Conservation (phyloP, 2,797 vertebrate genomes). For the Melanotaenia nigrans region DNA sequence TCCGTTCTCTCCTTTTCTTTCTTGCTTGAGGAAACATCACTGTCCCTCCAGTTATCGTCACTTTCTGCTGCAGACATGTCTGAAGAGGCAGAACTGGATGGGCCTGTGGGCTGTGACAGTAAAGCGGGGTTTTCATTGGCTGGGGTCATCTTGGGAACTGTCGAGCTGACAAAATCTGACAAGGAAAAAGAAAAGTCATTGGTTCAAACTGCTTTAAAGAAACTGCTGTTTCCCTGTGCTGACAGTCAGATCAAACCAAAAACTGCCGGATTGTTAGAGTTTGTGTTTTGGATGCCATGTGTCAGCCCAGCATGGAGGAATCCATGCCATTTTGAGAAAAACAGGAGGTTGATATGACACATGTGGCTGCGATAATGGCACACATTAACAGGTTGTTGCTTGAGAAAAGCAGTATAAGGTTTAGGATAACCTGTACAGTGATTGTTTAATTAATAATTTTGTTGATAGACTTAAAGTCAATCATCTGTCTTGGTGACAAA, state of each 20-base stretch:
- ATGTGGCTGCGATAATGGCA: background rate
- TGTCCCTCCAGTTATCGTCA: slow-evolving; percentile 2
- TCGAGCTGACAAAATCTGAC: slow-evolving; percentile 20
- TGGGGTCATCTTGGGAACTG: background rate
- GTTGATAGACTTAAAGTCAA: background rate
- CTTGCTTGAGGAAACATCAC: background rate
- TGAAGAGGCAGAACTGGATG: slow-evolving; percentile 7
- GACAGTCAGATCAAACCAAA: background rate
- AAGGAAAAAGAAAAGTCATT: background rate
- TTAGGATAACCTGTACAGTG: background rate
- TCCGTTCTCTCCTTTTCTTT: background rate
- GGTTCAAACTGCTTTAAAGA: background rate
- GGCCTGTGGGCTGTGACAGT: background rate
- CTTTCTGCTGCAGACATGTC: slow-evolving; percentile 22
- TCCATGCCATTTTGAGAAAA: background rate
- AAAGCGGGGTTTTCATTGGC: background rate
- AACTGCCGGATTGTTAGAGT: background rate
- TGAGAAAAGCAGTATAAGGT: background rate
- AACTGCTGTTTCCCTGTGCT: background rate
- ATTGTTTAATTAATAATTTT: background rate
- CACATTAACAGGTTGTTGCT: no score
- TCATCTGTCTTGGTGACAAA: background rate
- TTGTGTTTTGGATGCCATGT: background rate
- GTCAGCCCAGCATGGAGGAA: background rate
- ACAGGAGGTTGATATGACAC: background rate